Evolutionary conservation across 2,888 invertebrate genomes (phyloP), one percentile per base, ranked within the genome.

Genomic region (Polyommatus iphigenia): DNA sequence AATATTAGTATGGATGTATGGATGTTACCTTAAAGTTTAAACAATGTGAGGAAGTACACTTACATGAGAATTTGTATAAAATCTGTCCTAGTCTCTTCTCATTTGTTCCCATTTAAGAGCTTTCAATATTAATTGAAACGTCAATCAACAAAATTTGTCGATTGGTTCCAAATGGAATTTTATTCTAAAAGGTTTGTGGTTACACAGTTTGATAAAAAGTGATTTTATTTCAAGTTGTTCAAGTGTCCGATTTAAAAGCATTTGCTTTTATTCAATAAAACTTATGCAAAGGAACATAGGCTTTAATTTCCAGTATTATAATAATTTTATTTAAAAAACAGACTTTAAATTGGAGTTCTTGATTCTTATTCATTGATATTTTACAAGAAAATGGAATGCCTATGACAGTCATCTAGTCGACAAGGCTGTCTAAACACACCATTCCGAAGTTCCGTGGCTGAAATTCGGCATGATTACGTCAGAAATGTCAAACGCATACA

Each of bases 61-160:
- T 62, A 13, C 62, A 24, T 13, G 10, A 62, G 24, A 29, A 18
- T 29, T 15, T 50, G 29, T 67, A 67, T 18, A 67, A 67, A 67
- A 32, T 32, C 2, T 67, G 15, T 15, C 29, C 67, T 67, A 29
- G 67, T 41, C 36, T 41, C 72, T n/a, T 72, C 8, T 72, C 41
- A 72, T 72, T 72, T 72, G 41, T 72, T 41, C 72, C 72, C 72
- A 72, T 72, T 67, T 72, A 72, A 41, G 72, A 41, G 72, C 72
- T 72, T 72, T 72, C 72, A 41, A 72, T 72, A 41, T 72, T 72
- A 72, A 72, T 72, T 72, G 72, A 72, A 72, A 41, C 41, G 72
- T 72, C 72, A 72, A 41, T 72, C 71, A 72, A 72, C 72, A 72
- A 41, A 72, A 67, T 72, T 72, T 72, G 72, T 72, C 72, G 72